Conservation (phyloP, 1,140 invertebrate species). For the Diabrotica undecimpunctata region DNA sequence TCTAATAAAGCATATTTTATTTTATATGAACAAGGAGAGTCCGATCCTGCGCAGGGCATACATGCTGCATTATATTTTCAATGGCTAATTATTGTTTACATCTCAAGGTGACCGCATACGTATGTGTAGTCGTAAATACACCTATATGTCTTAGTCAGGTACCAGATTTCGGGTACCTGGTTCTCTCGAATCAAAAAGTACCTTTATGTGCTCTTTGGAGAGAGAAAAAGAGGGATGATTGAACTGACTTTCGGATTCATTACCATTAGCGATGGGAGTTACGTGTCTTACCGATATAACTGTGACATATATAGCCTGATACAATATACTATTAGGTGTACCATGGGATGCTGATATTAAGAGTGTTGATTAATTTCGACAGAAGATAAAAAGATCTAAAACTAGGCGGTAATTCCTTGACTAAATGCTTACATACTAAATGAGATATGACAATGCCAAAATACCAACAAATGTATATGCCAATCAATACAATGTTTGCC, state of each 20-base stretch:
- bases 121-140: slow-evolving; percentile 37
- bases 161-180: slow-evolving; percentile 34
- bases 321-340: too few relatives aligned
- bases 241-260: slow-evolving; percentile 10
- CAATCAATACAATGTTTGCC: too few relatives aligned
- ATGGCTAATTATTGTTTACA: slow-evolving; percentile 39
- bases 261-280: slow-evolving; percentile 6
- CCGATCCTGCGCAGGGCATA: not conserved
- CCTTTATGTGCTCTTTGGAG: slow-evolving; percentile 3
- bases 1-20: too few relatives aligned
- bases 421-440: too few relatives aligned
- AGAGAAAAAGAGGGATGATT: slow-evolving; percentile 5
- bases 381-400: too few relatives aligned
- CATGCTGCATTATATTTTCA: slow-evolving; percentile 30
- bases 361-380: too few relatives aligned
- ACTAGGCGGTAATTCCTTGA: too few relatives aligned
- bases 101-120: slow-evolving; percentile 38
- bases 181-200: slow-evolving; percentile 14
- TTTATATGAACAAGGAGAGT: too few relatives aligned
- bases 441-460: too few relatives aligned
- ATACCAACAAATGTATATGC: too few relatives aligned
- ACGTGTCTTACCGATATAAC: not conserved
- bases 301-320: too few relatives aligned
- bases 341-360: too few relatives aligned
- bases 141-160: slow-evolving; percentile 37